Evolutionary conservation across 1,140 invertebrate species (phyloP).

Genomic region (Pinna nobilis): DNA sequence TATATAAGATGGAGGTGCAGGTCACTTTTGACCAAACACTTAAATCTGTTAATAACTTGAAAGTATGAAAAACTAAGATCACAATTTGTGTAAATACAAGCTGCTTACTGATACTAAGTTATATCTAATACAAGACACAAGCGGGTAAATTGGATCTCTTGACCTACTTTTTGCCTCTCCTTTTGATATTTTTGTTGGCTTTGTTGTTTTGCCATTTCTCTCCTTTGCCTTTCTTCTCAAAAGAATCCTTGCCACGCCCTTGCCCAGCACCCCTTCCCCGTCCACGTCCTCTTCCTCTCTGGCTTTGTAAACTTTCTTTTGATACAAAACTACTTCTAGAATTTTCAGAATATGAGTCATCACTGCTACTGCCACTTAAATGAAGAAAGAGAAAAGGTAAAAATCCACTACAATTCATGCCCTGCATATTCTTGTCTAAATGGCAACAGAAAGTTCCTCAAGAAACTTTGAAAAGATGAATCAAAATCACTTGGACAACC

Average conservation of each 20-base stretch:
- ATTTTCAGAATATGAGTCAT: slow-evolving; percentile 8
- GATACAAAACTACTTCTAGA: slow-evolving; percentile 27
- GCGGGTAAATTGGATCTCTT: background rate
- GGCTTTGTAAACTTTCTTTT: background rate
- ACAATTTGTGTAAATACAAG: too few species aligned
- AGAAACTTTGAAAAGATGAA: too few species aligned
- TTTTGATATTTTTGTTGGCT: slow-evolving; percentile 33
- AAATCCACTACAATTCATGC: too few species aligned
- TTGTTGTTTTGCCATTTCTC: slow-evolving; percentile 7
- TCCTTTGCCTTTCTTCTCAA: slow-evolving; percentile 31
- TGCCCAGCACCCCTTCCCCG: slow-evolving; percentile 40
- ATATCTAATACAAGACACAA: background rate
- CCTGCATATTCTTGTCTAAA: too few species aligned
- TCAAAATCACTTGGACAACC: too few species aligned
- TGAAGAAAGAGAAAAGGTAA: too few species aligned
- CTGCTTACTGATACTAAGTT: too few species aligned
- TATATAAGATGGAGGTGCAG: too few species aligned
- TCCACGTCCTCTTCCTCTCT: slow-evolving; percentile 33
- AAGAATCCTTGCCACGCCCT: slow-evolving; percentile 40
- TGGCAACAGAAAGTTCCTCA: too few species aligned
- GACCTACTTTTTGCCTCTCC: slow-evolving; percentile 37
- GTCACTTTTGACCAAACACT: too few species aligned
- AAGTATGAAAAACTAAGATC: too few species aligned
- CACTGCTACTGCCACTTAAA: slow-evolving; percentile 14
- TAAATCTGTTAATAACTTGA: too few species aligned